Base-by-base conservation (phyloP, 2,797 vertebrate species). In the Gobio occitaniae region DNA sequence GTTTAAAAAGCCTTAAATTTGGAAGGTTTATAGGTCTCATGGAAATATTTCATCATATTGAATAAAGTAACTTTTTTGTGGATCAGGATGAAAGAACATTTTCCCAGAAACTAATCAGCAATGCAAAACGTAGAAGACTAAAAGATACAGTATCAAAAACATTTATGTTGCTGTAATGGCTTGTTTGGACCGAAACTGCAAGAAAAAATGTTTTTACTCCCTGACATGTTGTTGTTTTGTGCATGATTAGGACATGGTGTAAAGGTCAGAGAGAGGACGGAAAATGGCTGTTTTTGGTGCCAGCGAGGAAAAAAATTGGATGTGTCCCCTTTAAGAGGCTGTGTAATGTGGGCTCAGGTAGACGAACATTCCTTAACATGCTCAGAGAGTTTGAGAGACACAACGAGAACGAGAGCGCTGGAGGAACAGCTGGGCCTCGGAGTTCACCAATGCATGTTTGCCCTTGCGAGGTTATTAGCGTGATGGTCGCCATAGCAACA, bases 401-500 rank as follows among this genome's bases (percentile, higher is more conserved):
- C 56, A 66, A 25, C 36, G 32, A 78, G 82, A 78, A 66, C 41
- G 70, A 84, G 70, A 85, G 84, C 65, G 59, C 68, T 89, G 89
- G 88, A 91, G 85, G 94, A 95, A 95, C 95, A 95, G 95, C 95
- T 95, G 93, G 92, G 93, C 93, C 92, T 92, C 82, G 75, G 91
- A 90, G 93, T 91, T 93, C 92, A 92, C 91, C 92, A 91, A 93
- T 91, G 91, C 93, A 90, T 86, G 90, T 94, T 93, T 95, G 95
- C 95, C 94, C 95, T 93, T 92, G 93, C 91, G 91, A 92, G 94
- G 94, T 94, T 93, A 96, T 94, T 95, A 95, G 96, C 94, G 93
- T 95, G 95, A 94, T 95, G 95, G 96, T 94, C 91, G 81, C 93
- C 93, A 92, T 92, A 87, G 96, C 92, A 95, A 96, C 96, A 87